These are phyloP conservation scores for Marisa cornuarietis DNA, from an alignment of 1,140 invertebrate species.

Conservation along the genomic window DNA sequence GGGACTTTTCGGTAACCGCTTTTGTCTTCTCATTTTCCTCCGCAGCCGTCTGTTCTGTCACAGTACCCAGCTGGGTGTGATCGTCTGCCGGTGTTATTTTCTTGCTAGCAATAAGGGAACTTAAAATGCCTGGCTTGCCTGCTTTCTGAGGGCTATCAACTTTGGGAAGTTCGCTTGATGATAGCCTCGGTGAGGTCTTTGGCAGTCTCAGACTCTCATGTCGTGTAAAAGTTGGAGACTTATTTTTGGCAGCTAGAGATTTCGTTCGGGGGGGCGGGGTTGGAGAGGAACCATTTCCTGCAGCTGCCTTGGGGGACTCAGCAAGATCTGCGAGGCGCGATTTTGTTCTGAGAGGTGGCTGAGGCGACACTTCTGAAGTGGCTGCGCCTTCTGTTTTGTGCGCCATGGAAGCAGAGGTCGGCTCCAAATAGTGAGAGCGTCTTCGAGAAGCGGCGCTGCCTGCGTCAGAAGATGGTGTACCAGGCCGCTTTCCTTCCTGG, in stretches of 20 bases:
- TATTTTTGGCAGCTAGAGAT: not conserved
- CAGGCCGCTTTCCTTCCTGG: conserved; percentile 6
- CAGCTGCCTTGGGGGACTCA: conserved; percentile 6
- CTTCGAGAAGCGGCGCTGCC: conserved; percentile 20
- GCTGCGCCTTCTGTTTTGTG: conserved; percentile 13
- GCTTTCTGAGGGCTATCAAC: not conserved
- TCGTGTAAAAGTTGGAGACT: not conserved
- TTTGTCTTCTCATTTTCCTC: conserved; percentile 9
- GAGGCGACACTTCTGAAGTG: conserved; percentile 2
- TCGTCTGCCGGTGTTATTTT: conserved; percentile 13
- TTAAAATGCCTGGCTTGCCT: not conserved
- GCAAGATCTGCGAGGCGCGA: conserved; percentile 14
- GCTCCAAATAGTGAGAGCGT: conserved; percentile 49
- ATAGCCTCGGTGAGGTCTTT: conserved; percentile 12
- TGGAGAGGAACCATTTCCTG: conserved; percentile 8
- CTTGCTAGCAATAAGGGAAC: conserved; percentile 8
- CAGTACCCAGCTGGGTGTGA: conserved; percentile 27
- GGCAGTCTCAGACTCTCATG: conserved; percentile 12
- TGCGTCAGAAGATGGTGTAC: conserved; percentile 11
- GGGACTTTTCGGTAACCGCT: conserved; percentile 4
- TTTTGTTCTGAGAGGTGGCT: conserved; percentile 28
- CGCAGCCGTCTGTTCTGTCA: conserved; percentile 25
- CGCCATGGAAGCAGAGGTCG: conserved; percentile 53
- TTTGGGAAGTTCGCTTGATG: conserved; percentile 19
- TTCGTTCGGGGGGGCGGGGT: conserved; percentile 7